Percentiles rank a stretch among this genome's conserved stretches.
Evolutionary conservation across 2,797 vertebrate genomes (phyloP).

Genomic region (Microtus obscurus): DNA sequence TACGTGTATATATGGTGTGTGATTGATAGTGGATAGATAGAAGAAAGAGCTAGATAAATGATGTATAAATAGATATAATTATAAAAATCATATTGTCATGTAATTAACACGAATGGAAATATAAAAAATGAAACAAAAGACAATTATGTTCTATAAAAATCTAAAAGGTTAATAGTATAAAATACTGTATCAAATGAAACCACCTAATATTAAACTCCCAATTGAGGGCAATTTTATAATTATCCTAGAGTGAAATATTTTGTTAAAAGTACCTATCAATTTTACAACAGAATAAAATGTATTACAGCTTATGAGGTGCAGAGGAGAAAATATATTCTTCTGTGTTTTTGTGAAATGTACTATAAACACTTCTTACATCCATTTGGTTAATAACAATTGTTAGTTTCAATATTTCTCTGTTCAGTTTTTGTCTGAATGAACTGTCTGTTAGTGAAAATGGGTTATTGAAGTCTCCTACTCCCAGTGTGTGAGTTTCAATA

Average conservation of each 20-base stretch:
- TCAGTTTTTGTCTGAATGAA: too few relatives aligned
- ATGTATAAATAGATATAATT: not conserved
- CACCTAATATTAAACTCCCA: not conserved
- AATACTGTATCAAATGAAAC: not conserved
- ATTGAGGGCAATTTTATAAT: not conserved
- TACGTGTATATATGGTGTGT: not conserved
- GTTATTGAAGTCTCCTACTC: too few relatives aligned
- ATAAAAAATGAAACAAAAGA: not conserved
- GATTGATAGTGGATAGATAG: not conserved
- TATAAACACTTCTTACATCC: not conserved
- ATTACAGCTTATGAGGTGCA: not conserved
- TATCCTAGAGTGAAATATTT: not conserved
- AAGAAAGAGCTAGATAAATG: not conserved
- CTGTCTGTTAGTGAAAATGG: too few relatives aligned
- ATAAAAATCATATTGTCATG: not conserved
- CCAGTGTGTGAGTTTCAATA: too few relatives aligned
- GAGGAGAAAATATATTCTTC: not conserved
- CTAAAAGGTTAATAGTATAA: not conserved
- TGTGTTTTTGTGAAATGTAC: not conserved
- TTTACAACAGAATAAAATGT: not conserved
- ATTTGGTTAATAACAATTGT: not conserved
- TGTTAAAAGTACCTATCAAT: too few relatives aligned
- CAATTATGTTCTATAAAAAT: not conserved
- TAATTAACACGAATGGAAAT: not conserved
- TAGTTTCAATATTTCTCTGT: too few relatives aligned